Conservation (phyloP, 1,140 invertebrate genomes). For the Probaryconus sp. region DNA sequence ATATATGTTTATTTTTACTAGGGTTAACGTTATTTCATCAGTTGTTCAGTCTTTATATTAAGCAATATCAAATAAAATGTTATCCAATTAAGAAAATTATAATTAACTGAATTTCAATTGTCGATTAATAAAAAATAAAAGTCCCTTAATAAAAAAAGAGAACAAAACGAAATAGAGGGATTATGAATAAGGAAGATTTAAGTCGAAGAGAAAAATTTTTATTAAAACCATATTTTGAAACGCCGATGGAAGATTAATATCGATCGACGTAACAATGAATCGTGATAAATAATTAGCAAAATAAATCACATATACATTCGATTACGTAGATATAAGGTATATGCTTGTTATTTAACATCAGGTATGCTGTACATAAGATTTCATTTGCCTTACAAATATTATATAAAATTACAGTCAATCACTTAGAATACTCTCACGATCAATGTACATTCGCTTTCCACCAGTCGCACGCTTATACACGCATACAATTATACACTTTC, state of each 20-base stretch:
- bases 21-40: no score
- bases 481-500: conserved; percentile 58
- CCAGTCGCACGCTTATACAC: conserved; percentile 57
- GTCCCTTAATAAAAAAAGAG: conserved; percentile 28
- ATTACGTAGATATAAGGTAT: conserved; percentile 71
- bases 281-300: conserved; percentile 64
- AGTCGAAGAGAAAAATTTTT: conserved; percentile 61
- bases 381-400: conserved; percentile 77
- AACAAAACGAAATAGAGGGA: not conserved
- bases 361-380: conserved; percentile 78
- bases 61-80: no score
- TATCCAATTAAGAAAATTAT: no score
- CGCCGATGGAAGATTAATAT: conserved; percentile 60
- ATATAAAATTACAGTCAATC: conserved; percentile 79
- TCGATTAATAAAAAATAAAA: no score
- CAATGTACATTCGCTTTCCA: conserved; percentile 59
- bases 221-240: conserved; percentile 62
- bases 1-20: no score
- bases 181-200: conserved; percentile 12
- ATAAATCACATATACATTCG: conserved; percentile 63
- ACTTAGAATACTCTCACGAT: conserved; percentile 69
- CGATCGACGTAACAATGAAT: conserved; percentile 57
- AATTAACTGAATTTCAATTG: no score
- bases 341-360: conserved; percentile 77
- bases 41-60: no score